A percentile compares a stretch with the other conserved stretches of the same genome.
phyloP scores from a whole-genome alignment of 2,797 vertebrate genomes.

The Hypotaenidia okinawae region DNA sequence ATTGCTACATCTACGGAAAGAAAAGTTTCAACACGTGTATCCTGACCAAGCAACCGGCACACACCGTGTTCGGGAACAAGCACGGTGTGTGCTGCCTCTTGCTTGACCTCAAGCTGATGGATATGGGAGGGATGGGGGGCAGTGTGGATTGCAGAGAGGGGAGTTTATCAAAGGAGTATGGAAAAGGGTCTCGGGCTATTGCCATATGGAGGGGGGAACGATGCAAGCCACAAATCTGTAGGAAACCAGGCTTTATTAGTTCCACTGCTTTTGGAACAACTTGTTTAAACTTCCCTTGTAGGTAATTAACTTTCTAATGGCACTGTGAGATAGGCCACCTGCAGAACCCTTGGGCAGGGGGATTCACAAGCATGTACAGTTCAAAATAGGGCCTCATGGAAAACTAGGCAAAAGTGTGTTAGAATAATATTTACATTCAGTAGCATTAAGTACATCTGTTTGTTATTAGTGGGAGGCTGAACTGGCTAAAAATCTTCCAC shows the following conservation, averaged over 20 bases:
- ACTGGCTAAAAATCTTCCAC: constrained; percentile 64
- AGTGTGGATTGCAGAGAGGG: not conserved
- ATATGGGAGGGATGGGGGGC: not conserved
- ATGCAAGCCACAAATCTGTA: constrained; percentile 59
- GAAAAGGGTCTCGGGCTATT: constrained; percentile 14
- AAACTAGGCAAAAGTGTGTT: constrained; percentile 67
- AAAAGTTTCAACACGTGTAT: not conserved
- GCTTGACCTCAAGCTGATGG: constrained; percentile 40
- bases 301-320: constrained; percentile 71
- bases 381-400: constrained; percentile 65
- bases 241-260: constrained; percentile 66
- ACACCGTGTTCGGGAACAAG: not conserved
- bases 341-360: constrained; percentile 61
- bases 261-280: constrained; percentile 65
- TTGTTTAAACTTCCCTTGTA: constrained; percentile 71
- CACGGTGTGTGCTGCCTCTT: not conserved
- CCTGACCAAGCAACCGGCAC: not conserved
- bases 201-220: not conserved
- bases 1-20: not conserved
- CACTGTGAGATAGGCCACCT: constrained; percentile 70
- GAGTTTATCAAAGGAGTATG: constrained; percentile 36
- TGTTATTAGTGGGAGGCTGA: constrained; percentile 68
- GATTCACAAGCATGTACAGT: constrained; percentile 55
- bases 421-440: constrained; percentile 75
- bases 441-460: constrained; percentile 75